These are phyloP conservation scores for Electrona antarctica DNA, from an alignment of 2,113 vertebrate genomes.

Conservation along the genomic window DNA sequence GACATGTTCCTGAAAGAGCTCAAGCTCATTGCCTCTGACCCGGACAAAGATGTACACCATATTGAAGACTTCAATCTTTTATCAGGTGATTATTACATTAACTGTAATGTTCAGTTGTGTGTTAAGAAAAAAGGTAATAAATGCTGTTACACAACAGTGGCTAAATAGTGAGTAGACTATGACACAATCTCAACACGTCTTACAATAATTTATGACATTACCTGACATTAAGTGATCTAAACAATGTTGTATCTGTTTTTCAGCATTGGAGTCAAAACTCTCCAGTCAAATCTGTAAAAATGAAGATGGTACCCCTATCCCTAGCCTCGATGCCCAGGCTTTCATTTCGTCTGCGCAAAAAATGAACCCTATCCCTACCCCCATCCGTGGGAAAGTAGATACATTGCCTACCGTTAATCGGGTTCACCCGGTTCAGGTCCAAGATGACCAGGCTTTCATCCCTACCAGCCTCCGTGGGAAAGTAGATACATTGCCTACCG, in stretches of 20 bases:
- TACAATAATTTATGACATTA: too few species aligned
- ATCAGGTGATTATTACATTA: constrained; percentile 76
- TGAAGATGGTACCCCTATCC: constrained; percentile 84
- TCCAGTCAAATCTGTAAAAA: constrained; percentile 92
- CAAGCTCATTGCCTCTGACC: constrained; percentile 91
- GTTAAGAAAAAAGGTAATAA: too few species aligned
- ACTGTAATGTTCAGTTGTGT: neutral
- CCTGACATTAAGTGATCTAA: neutral
- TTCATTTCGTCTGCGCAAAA: too few species aligned
- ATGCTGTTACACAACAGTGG: too few species aligned
- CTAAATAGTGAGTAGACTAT: too few species aligned
- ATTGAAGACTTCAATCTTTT: constrained; percentile 91
- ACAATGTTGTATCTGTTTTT: constrained; percentile 28
- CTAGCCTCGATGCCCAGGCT: too few species aligned
- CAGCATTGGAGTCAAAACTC: constrained; percentile 89
- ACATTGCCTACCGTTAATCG: neutral
- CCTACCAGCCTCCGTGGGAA: too few species aligned
- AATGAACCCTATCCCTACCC: too few species aligned
- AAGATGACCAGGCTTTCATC: constrained; percentile 29
- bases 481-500: neutral
- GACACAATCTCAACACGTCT: too few species aligned
- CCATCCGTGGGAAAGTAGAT: constrained; percentile 40
- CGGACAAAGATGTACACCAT: constrained; percentile 88
- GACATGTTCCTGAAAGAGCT: constrained; percentile 85
- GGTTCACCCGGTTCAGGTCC: too few species aligned